Percentiles rank a stretch among this genome's conserved stretches.
These are phyloP conservation scores for Stenodema calcarata DNA, from an alignment of 2,888 invertebrate genomes.

Conservation along the genomic window DNA sequence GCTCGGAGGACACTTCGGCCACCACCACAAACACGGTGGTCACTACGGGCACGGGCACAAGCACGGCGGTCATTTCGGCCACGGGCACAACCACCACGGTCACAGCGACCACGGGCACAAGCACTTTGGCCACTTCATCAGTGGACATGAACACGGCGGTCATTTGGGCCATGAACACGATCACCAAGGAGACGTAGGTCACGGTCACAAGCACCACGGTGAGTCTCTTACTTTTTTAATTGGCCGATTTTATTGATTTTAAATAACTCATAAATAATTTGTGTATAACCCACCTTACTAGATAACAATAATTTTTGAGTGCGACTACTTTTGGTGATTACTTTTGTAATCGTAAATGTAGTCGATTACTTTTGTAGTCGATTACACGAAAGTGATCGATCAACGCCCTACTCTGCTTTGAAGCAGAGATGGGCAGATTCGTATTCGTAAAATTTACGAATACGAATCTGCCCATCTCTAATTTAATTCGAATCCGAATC, in stretches of 20 bases:
- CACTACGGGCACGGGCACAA: conserved; percentile 53
- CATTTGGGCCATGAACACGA: conserved; percentile 64
- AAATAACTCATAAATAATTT: too few relatives aligned
- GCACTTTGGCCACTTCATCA: conserved; percentile 63
- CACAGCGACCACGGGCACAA: conserved; percentile 64
- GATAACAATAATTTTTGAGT: too few relatives aligned
- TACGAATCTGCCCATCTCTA: too few relatives aligned
- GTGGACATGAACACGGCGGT: conserved; percentile 62
- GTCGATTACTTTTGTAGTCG: too few relatives aligned
- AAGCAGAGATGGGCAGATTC: too few relatives aligned
- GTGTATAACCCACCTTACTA: too few relatives aligned
- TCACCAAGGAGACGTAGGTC: conserved; percentile 57
- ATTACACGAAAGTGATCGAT: too few relatives aligned
- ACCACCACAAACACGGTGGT: conserved; percentile 53
- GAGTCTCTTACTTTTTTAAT: not conserved
- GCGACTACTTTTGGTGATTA: too few relatives aligned
- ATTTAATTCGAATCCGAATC: too few relatives aligned
- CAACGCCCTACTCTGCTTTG: too few relatives aligned
- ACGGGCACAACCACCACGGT: conserved; percentile 55
- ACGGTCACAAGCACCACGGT: conserved; percentile 53
- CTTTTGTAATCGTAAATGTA: too few relatives aligned
- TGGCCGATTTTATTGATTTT: not conserved
- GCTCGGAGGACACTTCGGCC: conserved; percentile 61
- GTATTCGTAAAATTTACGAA: too few relatives aligned
- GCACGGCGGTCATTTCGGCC: conserved; percentile 52